Percentiles rank a stretch among this genome's conserved stretches.
Evolutionary conservation across 2,797 vertebrate genomes (phyloP).

Genomic region (Petrocephalus sullivani): DNA sequence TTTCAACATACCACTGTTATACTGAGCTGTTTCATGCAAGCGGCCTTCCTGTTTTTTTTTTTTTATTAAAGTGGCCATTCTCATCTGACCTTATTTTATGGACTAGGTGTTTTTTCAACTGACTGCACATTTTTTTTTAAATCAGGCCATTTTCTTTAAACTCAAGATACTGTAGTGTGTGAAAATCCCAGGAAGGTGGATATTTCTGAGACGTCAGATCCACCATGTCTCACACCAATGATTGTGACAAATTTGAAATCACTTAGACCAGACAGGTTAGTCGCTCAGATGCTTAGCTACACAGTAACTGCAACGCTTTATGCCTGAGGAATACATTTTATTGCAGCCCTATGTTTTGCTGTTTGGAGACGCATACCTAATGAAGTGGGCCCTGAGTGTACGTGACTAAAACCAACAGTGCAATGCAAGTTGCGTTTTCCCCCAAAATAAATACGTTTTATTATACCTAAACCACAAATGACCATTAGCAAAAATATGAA

Average conservation of each 20-base stretch:
- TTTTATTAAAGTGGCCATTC: not conserved
- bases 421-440: slow-evolving; percentile 60
- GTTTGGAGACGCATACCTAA: not conserved
- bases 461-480: slow-evolving; percentile 52
- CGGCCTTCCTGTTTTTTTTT: not conserved
- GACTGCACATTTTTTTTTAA: not conserved
- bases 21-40: not conserved
- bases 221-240: not conserved
- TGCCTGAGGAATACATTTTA: slow-evolving; percentile 51
- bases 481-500: slow-evolving; percentile 29
- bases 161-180: not conserved
- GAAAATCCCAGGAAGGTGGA: not conserved
- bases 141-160: not conserved
- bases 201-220: not conserved
- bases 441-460: slow-evolving; percentile 65
- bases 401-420: slow-evolving; percentile 26
- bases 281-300: not conserved
- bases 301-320: not conserved
- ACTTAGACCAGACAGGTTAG: not conserved
- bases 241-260: not conserved
- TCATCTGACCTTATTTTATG: not conserved
- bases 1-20: not conserved
- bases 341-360: not conserved
- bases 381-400: not conserved
- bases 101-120: not conserved